Evolutionary conservation across 2,113 vertebrate genomes (phyloP).

Genomic region (Reinhardtius hippoglossoides): DNA sequence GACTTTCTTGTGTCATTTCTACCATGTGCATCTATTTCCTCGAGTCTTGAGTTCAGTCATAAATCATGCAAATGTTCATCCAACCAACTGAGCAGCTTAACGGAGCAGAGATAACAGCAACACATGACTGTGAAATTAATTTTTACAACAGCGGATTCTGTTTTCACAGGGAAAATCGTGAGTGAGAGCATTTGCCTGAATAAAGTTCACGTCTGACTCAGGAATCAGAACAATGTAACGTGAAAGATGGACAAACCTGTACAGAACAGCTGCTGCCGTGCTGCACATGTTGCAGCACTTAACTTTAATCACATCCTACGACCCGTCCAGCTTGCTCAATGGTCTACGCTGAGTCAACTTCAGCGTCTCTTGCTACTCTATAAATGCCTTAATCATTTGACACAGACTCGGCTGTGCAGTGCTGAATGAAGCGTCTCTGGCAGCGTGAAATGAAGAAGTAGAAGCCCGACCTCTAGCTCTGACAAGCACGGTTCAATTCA

Average conservation of each 20-base stretch:
- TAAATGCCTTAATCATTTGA: constrained; percentile 27
- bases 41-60: constrained; percentile 20
- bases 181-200: constrained; percentile 26
- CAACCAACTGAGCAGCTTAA: constrained; percentile 49
- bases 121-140: constrained; percentile 54
- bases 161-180: constrained; percentile 12
- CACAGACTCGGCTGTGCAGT: constrained; percentile 7
- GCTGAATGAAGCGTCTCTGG: background rate
- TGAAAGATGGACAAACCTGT: constrained; percentile 1
- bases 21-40: constrained; percentile 12
- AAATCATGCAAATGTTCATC: constrained; percentile 40
- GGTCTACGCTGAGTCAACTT: constrained; percentile 28
- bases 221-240: background rate
- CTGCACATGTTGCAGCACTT: constrained; percentile 40
- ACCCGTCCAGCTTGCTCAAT: constrained; percentile 14
- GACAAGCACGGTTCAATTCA: constrained; percentile 6
- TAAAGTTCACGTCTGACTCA: constrained; percentile 41
- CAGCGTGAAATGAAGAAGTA: constrained; percentile 17
- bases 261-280: background rate
- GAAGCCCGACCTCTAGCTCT: constrained; percentile 29
- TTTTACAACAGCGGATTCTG: constrained; percentile 38
- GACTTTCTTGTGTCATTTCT: constrained; percentile 9
- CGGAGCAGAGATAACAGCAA: constrained; percentile 40
- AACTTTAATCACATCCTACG: constrained; percentile 37
- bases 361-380: constrained; percentile 7